Percentiles rank a stretch among this genome's conserved stretches.
phyloP scores from a whole-genome alignment of 2,113 vertebrate genomes.

The Otus sunia region DNA sequence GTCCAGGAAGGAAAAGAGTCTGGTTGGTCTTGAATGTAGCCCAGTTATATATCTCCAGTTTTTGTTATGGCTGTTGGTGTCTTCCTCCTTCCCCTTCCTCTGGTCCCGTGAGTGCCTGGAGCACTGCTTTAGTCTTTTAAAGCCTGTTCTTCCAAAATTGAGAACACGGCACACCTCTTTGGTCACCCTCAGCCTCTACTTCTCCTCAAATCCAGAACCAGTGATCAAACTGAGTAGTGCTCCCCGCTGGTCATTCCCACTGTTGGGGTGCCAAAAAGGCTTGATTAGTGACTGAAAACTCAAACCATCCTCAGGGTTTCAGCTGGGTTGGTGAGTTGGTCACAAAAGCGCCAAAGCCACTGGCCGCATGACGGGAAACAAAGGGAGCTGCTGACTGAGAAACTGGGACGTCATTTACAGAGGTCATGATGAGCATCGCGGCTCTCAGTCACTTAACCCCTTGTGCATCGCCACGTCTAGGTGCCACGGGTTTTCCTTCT shows the following conservation, averaged over 20 bases:
- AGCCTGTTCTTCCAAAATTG: constrained; percentile 40
- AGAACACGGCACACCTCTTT: constrained; percentile 62
- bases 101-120: constrained; percentile 64
- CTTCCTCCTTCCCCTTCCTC: constrained; percentile 75
- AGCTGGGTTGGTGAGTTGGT: neutral
- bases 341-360: neutral
- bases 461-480: rapidly evolving
- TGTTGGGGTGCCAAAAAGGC: neutral
- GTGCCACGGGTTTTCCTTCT: neutral
- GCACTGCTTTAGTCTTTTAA: constrained; percentile 57
- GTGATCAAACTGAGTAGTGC: neutral
- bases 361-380: neutral
- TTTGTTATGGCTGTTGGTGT: constrained; percentile 76
- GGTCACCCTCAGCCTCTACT: constrained; percentile 50
- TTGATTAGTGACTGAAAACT: neutral
- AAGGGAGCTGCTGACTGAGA: constrained; percentile 18
- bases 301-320: neutral
- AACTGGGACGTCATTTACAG: constrained; percentile 56
- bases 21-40: constrained; percentile 72
- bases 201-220: constrained; percentile 62
- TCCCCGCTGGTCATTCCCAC: neutral
- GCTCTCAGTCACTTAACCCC: constrained; percentile 39
- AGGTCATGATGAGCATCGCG: constrained; percentile 14
- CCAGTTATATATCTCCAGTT: constrained; percentile 84
- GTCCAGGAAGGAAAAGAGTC: constrained; percentile 75